Conservation (phyloP, 2,888 invertebrate genomes). For the Pachymerium ferrugineum region DNA sequence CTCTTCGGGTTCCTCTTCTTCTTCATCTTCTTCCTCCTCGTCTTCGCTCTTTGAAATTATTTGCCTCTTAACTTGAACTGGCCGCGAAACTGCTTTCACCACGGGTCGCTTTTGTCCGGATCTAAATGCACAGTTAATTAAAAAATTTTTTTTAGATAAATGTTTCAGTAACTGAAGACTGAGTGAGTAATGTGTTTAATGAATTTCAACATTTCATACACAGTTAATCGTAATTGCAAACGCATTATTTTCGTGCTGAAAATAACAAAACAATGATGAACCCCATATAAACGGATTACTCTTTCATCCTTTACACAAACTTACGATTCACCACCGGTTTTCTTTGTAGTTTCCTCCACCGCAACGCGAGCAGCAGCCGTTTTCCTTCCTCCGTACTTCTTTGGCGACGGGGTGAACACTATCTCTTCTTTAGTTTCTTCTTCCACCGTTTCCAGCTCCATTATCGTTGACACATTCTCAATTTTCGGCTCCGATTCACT, state of each 20-base stretch:
- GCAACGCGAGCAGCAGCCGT: not conserved
- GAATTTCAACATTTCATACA: too few relatives aligned
- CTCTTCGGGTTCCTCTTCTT: not conserved
- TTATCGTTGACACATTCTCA: not conserved
- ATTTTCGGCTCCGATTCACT: not conserved
- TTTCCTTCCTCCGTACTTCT: not conserved
- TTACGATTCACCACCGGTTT: not conserved
- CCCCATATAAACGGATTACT: too few relatives aligned
- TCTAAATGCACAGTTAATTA: too few relatives aligned
- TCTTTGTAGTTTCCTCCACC: not conserved
- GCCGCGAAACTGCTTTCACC: not conserved
- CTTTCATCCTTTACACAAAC: too few relatives aligned
- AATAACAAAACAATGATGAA: too few relatives aligned
- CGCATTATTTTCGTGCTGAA: not conserved
- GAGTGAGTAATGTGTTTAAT: too few relatives aligned
- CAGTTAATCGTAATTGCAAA: too few relatives aligned
- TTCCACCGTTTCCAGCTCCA: not conserved
- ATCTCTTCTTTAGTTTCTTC: not conserved
- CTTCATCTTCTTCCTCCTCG: not conserved
- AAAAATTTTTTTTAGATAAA: too few relatives aligned
- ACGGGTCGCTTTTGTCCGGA: not conserved
- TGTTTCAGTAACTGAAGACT: too few relatives aligned
- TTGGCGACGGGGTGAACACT: not conserved
- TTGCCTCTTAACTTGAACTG: not conserved
- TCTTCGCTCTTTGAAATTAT: not conserved